Evolutionary conservation across 2,888 invertebrate species (phyloP).

Genomic region (Pristionchus maxplancki): DNA sequence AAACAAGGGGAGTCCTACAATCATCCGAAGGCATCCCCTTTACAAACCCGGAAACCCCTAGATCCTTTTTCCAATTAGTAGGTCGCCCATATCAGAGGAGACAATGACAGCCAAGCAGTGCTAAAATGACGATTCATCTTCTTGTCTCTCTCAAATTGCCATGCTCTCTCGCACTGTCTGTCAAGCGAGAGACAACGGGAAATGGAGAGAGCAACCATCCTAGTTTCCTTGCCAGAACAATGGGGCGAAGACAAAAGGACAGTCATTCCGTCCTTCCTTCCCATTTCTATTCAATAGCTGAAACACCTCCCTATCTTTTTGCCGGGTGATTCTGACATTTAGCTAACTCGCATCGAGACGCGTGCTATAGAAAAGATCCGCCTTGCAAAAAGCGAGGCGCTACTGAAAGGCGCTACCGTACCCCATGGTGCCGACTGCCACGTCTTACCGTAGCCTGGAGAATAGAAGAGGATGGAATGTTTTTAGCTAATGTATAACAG

Average conservation of each 20-base stretch:
- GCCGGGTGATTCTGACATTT: slow-evolving; percentile 40
- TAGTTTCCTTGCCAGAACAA: background rate
- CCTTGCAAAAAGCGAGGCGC: background rate
- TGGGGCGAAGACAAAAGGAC: slow-evolving; percentile 26
- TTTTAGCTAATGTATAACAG: too few species aligned
- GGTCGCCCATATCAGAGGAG: background rate
- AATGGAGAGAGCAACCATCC: background rate
- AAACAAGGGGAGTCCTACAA: too few species aligned
- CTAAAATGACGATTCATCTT: slow-evolving; percentile 3
- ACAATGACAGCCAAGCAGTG: background rate
- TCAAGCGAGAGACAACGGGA: background rate
- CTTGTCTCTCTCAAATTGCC: background rate
- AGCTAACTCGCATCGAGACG: background rate
- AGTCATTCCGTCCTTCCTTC: background rate
- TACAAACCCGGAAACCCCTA: background rate
- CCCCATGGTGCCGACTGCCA: background rate
- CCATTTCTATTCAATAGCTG: slow-evolving; percentile 8
- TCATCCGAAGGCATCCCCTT: too few species aligned
- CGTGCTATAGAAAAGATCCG: slow-evolving; percentile 31
- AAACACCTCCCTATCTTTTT: slow-evolving; percentile 8
- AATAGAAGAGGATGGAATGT: too few species aligned
- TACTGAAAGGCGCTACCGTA: slow-evolving; percentile 12
- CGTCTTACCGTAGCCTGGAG: too few species aligned
- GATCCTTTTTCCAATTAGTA: background rate
- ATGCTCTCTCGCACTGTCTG: background rate